These are phyloP conservation scores for Pundamilia nyererei DNA, from an alignment of 2,113 vertebrate species.

Conservation along the genomic window DNA sequence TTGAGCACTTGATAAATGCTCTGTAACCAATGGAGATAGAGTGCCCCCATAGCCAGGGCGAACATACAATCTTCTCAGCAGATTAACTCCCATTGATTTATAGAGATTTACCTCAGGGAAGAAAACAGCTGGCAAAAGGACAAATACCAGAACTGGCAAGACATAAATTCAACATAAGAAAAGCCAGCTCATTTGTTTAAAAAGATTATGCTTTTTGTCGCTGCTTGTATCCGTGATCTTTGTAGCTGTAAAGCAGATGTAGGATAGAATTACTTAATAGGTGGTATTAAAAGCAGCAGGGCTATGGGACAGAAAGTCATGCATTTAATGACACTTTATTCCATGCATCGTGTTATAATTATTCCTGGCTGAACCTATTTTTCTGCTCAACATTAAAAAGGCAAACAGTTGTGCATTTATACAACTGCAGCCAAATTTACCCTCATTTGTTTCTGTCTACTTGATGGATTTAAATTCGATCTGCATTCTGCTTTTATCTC, in stretches of 20 bases:
- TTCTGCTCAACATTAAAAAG: neutral
- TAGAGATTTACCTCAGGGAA: slow-evolving; percentile 68
- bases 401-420: neutral
- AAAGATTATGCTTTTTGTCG: slow-evolving; percentile 10
- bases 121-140: slow-evolving; percentile 71
- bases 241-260: neutral
- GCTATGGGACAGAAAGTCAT: neutral
- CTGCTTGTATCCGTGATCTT: neutral
- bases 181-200: slow-evolving; percentile 49
- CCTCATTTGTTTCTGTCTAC: neutral
- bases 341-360: neutral
- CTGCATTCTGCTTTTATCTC: neutral
- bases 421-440: neutral
- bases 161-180: slow-evolving; percentile 55
- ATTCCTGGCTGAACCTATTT: neutral
- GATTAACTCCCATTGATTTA: slow-evolving; percentile 75
- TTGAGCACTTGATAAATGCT: slow-evolving; percentile 69
- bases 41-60: slow-evolving; percentile 31
- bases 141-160: slow-evolving; percentile 56
- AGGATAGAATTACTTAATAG: neutral
- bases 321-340: neutral
- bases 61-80: slow-evolving; percentile 65
- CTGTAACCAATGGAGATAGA: slow-evolving; percentile 73
- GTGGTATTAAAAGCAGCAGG: neutral
- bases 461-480: neutral